These are phyloP conservation scores for Phoebastria nigripes DNA, from an alignment of 2,797 vertebrate species.

Conservation along the genomic window DNA sequence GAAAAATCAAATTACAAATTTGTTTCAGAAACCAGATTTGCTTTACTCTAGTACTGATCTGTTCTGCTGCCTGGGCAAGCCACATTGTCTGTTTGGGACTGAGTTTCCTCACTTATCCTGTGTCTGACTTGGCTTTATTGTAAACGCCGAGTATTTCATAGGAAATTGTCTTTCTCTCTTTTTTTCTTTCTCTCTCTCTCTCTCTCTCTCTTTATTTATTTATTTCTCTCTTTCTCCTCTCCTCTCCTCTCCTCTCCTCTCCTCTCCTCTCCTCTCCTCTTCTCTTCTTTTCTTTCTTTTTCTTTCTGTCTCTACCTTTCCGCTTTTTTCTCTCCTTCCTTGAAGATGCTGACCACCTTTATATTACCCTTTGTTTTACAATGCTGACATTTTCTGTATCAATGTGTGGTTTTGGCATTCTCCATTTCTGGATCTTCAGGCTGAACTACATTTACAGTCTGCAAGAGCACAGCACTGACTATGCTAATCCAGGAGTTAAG, in stretches of 20 bases:
- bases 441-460: background rate
- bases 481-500: background rate
- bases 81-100: background rate
- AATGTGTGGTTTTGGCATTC: background rate
- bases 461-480: background rate
- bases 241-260: rapidly evolving
- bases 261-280: rapidly evolving
- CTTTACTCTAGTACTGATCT: background rate
- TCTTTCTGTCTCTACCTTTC: too few relatives aligned
- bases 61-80: background rate
- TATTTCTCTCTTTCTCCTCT: rapidly evolving
- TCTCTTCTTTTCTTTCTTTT: rapidly evolving
- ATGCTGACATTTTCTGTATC: background rate
- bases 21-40: background rate
- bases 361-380: background rate
- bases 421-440: background rate
- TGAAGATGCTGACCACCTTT: background rate
- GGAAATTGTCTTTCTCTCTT: background rate
- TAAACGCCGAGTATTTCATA: background rate
- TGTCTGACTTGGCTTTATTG: background rate
- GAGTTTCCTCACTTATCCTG: background rate
- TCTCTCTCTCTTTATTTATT: rapidly evolving
- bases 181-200: too few relatives aligned
- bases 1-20: background rate
- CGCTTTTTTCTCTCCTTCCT: background rate